Base-by-base conservation (phyloP, 2,888 invertebrate genomes). In the Dynastes maya region DNA sequence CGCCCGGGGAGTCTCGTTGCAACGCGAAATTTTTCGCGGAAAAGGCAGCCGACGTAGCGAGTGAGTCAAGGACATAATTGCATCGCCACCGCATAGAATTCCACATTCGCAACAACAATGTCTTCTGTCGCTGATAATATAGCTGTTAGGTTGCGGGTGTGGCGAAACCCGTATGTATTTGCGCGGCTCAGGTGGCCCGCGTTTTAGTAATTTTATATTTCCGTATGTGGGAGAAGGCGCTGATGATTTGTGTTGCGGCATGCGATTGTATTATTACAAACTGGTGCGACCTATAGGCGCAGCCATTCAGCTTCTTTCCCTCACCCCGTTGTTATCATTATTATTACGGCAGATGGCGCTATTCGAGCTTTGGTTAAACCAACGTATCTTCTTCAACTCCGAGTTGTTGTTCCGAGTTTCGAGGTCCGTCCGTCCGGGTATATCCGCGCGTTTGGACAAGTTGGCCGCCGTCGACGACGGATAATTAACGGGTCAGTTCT, bases 201-300 rank as follows among this genome's bases (percentile, higher is more conserved):
- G 78, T 61, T 80, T 78, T 78, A 74, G 80, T 80, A 80, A 80
- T 80, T 80, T 80, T 75, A 80, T 80, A 80, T 80, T 79, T 79
- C 77, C 70, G 79, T 75, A 58, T 63, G 65, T 49, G 63, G 71
- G 49, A 29, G 32, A 37, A 11, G 63, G 32, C 32, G 22, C 32
- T 13, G 63, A 63, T 67, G 74, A 58, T 58, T 53, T 67, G 76
- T 61, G 55, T 32, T 63, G 32, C 63, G 63, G 79, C 67, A 61
- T 63, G 45, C 37, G 70, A 78, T 78, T 76, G 70, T 70, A 61
- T 79, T 70, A 67, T 76, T 37, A 79, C 79, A 53, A 79, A 76
- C 55, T 68, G 22, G 55, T 76, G 32, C 32, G 65, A 77, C 75
- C 75, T 64, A 45, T 45, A 37, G 32, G 8, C 45, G 2, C 45